These are phyloP conservation scores for Drosophila mimica DNA, from an alignment of 2,888 invertebrate species.

Conservation along the genomic window DNA sequence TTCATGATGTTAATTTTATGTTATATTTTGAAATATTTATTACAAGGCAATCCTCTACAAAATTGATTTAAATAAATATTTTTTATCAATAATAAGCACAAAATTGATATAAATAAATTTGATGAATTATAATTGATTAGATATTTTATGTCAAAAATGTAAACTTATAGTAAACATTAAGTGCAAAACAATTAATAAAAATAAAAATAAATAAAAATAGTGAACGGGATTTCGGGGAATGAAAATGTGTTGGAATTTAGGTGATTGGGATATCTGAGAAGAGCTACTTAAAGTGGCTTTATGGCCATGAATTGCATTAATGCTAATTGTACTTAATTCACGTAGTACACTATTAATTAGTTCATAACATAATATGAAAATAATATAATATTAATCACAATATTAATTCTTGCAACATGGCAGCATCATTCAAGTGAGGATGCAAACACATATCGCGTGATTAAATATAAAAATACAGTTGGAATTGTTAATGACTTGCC, in stretches of 20 bases:
- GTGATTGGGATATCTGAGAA: not conserved
- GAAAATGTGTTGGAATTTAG: not conserved
- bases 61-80: no score
- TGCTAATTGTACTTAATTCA: constrained; percentile 58
- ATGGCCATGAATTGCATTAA: constrained; percentile 45
- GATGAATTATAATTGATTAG: not conserved
- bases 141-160: not conserved
- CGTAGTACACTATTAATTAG: constrained; percentile 21
- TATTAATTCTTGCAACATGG: constrained; percentile 44
- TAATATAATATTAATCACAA: constrained; percentile 41
- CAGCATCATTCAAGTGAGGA: constrained; percentile 14
- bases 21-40: accelerated
- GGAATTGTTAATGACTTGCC: constrained; percentile 57
- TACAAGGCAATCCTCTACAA: no score
- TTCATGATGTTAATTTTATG: not conserved
- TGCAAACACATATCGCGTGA: not conserved
- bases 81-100: no score
- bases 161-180: no score
- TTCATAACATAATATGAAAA: not conserved
- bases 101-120: not conserved
- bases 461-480: constrained; percentile 56
- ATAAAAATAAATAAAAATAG: no score
- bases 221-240: no score
- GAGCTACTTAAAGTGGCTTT: constrained; percentile 2
- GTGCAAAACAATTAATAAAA: no score